These are phyloP conservation scores for Argya squamiceps DNA, from an alignment of 2,797 vertebrate species.

Conservation along the genomic window DNA sequence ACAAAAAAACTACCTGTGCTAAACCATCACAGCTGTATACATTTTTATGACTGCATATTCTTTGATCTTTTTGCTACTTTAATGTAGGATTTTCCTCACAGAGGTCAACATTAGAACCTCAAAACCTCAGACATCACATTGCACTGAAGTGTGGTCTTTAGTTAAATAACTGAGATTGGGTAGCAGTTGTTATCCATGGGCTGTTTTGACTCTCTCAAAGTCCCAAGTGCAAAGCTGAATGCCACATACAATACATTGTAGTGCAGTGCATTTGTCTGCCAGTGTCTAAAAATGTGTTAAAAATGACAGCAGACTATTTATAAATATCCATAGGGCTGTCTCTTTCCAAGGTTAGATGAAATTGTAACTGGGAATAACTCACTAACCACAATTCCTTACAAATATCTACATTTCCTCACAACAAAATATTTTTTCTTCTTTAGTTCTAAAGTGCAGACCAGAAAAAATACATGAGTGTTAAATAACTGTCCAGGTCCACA, in stretches of 20 bases:
- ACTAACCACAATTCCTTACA: not conserved
- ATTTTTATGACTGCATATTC: not conserved
- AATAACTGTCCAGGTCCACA: not conserved
- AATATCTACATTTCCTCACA: not conserved
- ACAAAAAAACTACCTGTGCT: too few relatives aligned
- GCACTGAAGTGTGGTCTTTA: not conserved
- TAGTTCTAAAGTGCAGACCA: not conserved
- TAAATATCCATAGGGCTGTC: not conserved
- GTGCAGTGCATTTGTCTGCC: not conserved
- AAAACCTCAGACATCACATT: not conserved
- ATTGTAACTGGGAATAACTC: not conserved
- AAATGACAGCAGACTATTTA: not conserved
- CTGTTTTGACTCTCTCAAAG: not conserved
- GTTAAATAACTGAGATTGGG: not conserved
- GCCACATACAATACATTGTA: not conserved
- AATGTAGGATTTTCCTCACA: not conserved
- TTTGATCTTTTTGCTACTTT: not conserved
- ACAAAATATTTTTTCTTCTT: not conserved
- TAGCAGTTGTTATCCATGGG: not conserved
- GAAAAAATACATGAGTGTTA: not conserved
- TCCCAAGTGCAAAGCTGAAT: not conserved
- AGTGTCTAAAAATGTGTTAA: not conserved
- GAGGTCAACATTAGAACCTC: not conserved
- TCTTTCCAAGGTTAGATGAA: conserved; percentile 1
- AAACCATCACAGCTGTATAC: too few relatives aligned